These are phyloP conservation scores for Cromileptes altivelis DNA, from an alignment of 2,113 vertebrate genomes.

Conservation along the genomic window DNA sequence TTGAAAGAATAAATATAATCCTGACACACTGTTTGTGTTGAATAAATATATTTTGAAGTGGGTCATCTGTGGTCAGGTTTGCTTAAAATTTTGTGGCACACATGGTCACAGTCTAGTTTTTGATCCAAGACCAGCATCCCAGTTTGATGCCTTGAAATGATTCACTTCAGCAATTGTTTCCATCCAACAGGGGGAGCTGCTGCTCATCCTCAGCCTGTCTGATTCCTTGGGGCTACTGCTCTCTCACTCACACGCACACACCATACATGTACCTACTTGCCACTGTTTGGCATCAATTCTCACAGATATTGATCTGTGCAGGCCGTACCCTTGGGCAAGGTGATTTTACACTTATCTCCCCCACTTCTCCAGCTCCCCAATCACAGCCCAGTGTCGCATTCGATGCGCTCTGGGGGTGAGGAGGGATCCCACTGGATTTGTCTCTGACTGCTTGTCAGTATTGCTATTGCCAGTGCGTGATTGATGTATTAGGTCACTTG, in stretches of 20 bases:
- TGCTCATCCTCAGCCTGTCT: slow-evolving; percentile 41
- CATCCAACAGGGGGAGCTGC: slow-evolving; percentile 61
- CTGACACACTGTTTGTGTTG: no score
- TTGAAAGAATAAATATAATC: neutral
- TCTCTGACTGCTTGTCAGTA: slow-evolving; percentile 67
- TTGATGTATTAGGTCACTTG: slow-evolving; percentile 67
- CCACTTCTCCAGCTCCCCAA: slow-evolving; percentile 46
- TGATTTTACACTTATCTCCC: slow-evolving; percentile 78
- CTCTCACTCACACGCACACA: neutral
- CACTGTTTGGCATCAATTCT: slow-evolving; percentile 72
- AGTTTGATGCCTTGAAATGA: neutral
- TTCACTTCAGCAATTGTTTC: slow-evolving; percentile 3
- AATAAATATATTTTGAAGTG: neutral
- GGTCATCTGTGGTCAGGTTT: slow-evolving; percentile 2
- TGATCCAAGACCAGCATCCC: neutral
- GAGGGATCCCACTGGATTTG: slow-evolving; percentile 64
- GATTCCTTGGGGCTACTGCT: slow-evolving; percentile 5
- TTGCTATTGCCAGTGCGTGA: slow-evolving; percentile 48
- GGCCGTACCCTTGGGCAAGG: slow-evolving; percentile 82
- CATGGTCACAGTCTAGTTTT: neutral
- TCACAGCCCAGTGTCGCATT: slow-evolving; percentile 57
- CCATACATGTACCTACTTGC: slow-evolving; percentile 29
- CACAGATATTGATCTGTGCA: slow-evolving; percentile 79
- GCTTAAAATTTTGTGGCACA: neutral
- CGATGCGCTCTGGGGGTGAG: slow-evolving; percentile 35